Evolutionary conservation across 2,888 invertebrate genomes (phyloP).

Genomic region (Perizoma flavofasciatum): DNA sequence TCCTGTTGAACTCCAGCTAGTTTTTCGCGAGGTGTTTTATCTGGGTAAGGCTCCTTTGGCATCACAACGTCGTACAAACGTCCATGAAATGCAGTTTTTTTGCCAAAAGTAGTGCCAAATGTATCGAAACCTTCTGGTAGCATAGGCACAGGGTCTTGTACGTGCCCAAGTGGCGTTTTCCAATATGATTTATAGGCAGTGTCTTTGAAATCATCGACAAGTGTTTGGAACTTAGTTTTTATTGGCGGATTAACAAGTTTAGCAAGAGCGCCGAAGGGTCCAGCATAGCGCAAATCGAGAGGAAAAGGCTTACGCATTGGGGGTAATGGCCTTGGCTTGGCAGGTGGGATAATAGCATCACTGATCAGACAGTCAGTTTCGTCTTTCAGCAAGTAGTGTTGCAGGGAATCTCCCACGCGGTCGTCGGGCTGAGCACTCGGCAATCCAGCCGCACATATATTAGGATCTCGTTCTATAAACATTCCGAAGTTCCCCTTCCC

Average conservation of each 20-base stretch:
- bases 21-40: slow-evolving; percentile 57
- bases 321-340: slow-evolving; percentile 55
- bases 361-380: slow-evolving; percentile 65
- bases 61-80: slow-evolving; percentile 68
- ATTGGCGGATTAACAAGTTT: slow-evolving; percentile 58
- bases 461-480: slow-evolving; percentile 67
- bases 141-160: slow-evolving; percentile 65
- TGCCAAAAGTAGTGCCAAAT: slow-evolving; percentile 63
- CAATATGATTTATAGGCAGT: slow-evolving; percentile 69
- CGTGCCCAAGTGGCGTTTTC: slow-evolving; percentile 59
- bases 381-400: slow-evolving; percentile 68
- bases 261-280: slow-evolving; percentile 52
- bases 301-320: slow-evolving; percentile 60
- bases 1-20: slow-evolving; percentile 53
- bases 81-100: slow-evolving; percentile 52
- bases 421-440: slow-evolving; percentile 63
- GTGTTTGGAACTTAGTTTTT: slow-evolving; percentile 65
- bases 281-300: slow-evolving; percentile 58
- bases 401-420: slow-evolving; percentile 50
- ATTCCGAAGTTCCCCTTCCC: slow-evolving; percentile 71
- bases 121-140: slow-evolving; percentile 67
- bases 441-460: slow-evolving; percentile 68
- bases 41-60: slow-evolving; percentile 63
- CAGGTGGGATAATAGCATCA: slow-evolving; percentile 63
- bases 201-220: slow-evolving; percentile 66